phyloP scores from a whole-genome alignment of 2,113 vertebrate species.

The Phoenicopterus ruber region DNA sequence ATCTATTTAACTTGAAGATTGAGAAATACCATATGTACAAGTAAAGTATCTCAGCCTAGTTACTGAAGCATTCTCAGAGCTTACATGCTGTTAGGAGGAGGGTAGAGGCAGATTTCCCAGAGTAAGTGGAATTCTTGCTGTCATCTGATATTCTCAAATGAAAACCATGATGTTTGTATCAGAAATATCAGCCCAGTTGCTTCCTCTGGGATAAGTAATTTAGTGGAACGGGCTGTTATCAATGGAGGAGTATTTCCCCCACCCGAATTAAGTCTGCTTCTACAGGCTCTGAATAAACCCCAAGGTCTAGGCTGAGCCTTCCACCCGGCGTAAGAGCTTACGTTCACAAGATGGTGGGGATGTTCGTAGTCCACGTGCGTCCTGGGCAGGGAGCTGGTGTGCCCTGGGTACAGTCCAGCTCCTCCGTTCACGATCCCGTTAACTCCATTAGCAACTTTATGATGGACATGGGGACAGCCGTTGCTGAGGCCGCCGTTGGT shows the following conservation, averaged over 20 bases:
- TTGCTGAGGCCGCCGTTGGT: constrained; percentile 73
- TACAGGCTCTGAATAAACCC: neutral
- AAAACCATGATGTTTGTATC: constrained; percentile 33
- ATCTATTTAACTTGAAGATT: constrained; percentile 44
- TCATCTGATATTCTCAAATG: constrained; percentile 44
- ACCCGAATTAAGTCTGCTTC: neutral
- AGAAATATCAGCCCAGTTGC: constrained; percentile 16
- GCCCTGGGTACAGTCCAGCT: constrained; percentile 70
- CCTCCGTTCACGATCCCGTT: constrained; percentile 67
- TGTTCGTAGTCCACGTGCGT: constrained; percentile 80
- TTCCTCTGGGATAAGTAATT: constrained; percentile 16
- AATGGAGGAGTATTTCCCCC: neutral
- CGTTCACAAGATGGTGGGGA: constrained; percentile 81
- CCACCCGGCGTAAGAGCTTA: constrained; percentile 60
- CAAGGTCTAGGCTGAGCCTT: neutral
- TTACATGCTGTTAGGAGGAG: constrained; percentile 25
- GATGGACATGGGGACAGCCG: constrained; percentile 86
- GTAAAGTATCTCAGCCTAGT: neutral
- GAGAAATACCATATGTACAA: constrained; percentile 43
- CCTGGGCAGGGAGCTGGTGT: constrained; percentile 61
- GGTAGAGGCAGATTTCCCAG: constrained; percentile 39
- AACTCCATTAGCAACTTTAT: constrained; percentile 78
- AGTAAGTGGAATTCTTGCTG: constrained; percentile 33
- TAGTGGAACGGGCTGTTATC: neutral
- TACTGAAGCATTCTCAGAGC: neutral